These are phyloP conservation scores for Chloroclystis v-ata DNA, from an alignment of 2,888 invertebrate genomes.

Conservation along the genomic window DNA sequence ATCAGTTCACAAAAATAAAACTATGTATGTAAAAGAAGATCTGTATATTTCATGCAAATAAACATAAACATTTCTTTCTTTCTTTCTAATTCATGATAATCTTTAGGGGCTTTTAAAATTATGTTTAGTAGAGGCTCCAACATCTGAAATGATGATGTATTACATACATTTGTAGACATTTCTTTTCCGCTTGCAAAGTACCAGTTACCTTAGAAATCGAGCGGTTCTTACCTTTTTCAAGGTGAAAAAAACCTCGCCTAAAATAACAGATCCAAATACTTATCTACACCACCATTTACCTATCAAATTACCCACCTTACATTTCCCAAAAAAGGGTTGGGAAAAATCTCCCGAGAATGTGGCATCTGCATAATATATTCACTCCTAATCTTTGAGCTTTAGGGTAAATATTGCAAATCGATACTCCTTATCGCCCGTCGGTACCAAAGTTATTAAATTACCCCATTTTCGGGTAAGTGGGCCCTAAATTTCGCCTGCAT, in stretches of 20 bases:
- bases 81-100: too few species aligned
- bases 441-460: conserved; percentile 56
- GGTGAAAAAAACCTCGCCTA: not conserved
- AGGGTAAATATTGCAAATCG: conserved; percentile 61
- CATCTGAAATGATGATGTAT: too few species aligned
- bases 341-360: conserved; percentile 14
- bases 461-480: conserved; percentile 38
- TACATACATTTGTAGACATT: too few species aligned
- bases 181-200: too few species aligned
- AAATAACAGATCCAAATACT: not conserved
- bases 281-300: conserved; percentile 3
- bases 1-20: too few species aligned
- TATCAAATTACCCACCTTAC: conserved; percentile 3
- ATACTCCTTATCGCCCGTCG: conserved; percentile 51
- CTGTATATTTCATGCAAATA: too few species aligned
- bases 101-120: too few species aligned
- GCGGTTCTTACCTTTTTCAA: not conserved
- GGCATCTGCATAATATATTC: conserved; percentile 21
- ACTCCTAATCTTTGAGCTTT: conserved; percentile 34
- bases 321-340: conserved; percentile 8
- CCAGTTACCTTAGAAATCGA: too few species aligned
- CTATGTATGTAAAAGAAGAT: too few species aligned
- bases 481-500: conserved; percentile 26
- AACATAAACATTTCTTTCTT: too few species aligned
- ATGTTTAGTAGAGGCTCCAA: too few species aligned